A percentile compares a stretch with the other conserved stretches of the same genome.
These are phyloP conservation scores for Notolabrus celidotus DNA, from an alignment of 2,797 vertebrate species.

Conservation along the genomic window DNA sequence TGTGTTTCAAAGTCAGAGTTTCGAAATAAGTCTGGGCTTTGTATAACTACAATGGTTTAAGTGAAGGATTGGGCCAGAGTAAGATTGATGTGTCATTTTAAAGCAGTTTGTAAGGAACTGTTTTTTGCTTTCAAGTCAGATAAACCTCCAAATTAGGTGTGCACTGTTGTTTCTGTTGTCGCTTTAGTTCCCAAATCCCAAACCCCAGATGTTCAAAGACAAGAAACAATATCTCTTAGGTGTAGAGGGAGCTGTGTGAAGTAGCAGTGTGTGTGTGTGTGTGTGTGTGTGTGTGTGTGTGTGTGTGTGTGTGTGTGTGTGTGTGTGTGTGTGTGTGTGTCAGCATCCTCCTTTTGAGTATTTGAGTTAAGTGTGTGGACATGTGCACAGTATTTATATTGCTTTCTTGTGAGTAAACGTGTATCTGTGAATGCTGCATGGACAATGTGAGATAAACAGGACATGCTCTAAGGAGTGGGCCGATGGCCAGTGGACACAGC, in stretches of 20 bases:
- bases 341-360: constrained; percentile 13
- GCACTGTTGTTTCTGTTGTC: not conserved
- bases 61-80: constrained; percentile 7
- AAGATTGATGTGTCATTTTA: constrained; percentile 19
- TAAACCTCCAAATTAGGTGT: constrained; percentile 1
- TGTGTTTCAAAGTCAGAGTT: not conserved
- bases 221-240: constrained; percentile 7
- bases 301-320: constrained; percentile 1
- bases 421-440: constrained; percentile 39
- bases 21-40: not conserved
- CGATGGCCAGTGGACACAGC: constrained; percentile 80
- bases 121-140: constrained; percentile 17
- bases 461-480: constrained; percentile 77
- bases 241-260: not conserved
- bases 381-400: constrained; percentile 37
- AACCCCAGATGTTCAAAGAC: not conserved
- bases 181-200: not conserved
- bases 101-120: constrained; percentile 11
- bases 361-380: constrained; percentile 16
- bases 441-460: constrained; percentile 75
- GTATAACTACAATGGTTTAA: not conserved
- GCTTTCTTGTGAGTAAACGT: constrained; percentile 38
- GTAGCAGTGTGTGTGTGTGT: too few relatives aligned
- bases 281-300: not conserved
- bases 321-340: not conserved